phyloP scores from a whole-genome alignment of 2,888 invertebrate genomes.

The Papilio elwesi region DNA sequence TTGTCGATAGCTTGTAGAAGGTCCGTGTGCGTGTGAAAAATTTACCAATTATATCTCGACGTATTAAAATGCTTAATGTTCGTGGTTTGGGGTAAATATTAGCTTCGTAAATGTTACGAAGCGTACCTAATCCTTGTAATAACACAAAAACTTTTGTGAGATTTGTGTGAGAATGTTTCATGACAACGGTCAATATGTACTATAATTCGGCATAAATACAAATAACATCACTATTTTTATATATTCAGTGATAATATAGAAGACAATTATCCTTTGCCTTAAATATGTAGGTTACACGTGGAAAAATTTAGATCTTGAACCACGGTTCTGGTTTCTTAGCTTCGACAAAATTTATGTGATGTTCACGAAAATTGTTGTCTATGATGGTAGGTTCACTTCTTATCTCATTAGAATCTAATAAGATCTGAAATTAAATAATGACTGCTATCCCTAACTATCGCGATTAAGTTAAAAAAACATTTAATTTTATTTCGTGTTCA shows the following conservation, averaged over 20 bases:
- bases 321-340: not conserved
- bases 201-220: too few species aligned
- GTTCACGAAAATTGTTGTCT: too few species aligned
- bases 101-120: conserved; percentile 7
- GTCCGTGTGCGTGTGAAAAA: conserved; percentile 40
- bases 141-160: not conserved
- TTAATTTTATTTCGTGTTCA: too few species aligned
- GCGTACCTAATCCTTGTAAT: conserved; percentile 13
- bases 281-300: not conserved
- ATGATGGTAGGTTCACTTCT: too few species aligned
- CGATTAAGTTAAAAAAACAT: too few species aligned
- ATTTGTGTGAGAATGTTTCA: not conserved
- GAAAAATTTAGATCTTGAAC: not conserved
- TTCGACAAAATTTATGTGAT: not conserved
- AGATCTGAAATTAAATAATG: too few species aligned
- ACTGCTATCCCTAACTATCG: too few species aligned
- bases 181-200: too few species aligned
- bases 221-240: too few species aligned
- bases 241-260: too few species aligned
- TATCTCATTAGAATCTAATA: too few species aligned
- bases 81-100: conserved; percentile 9
- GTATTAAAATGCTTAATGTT: conserved; percentile 8
- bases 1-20: conserved; percentile 15
- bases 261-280: too few species aligned
- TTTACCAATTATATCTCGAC: conserved; percentile 9